These are phyloP conservation scores for Lasioglossum baleicum DNA, from an alignment of 1,140 invertebrate genomes.

Conservation along the genomic window DNA sequence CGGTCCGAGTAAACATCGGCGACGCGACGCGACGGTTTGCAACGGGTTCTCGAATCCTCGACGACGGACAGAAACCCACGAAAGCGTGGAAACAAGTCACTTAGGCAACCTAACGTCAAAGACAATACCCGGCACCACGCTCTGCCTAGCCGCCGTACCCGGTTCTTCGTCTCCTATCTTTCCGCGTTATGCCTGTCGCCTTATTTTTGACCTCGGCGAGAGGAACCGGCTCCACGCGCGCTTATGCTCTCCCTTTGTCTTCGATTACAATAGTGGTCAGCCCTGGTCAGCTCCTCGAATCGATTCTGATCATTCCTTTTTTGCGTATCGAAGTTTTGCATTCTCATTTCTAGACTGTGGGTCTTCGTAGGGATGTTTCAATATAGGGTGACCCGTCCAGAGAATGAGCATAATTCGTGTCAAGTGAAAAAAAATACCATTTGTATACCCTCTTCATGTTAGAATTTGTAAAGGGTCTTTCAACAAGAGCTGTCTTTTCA, in stretches of 20 bases:
- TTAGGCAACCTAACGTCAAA: constrained; percentile 73
- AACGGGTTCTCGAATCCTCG: not conserved
- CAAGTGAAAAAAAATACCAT: too few species aligned
- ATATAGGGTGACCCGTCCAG: too few species aligned
- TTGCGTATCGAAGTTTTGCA: too few species aligned
- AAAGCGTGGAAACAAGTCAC: constrained; percentile 79
- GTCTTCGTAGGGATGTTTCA: too few species aligned
- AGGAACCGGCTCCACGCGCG: not conserved
- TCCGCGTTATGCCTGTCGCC: constrained; percentile 60
- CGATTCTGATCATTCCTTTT: not conserved
- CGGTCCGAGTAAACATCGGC: not conserved
- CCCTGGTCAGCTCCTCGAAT: not conserved
- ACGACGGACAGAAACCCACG: constrained; percentile 66
- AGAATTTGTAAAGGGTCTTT: too few species aligned
- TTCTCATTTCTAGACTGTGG: too few species aligned
- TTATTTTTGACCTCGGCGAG: constrained; percentile 61
- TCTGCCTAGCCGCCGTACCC: constrained; percentile 67
- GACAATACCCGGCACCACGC: constrained; percentile 78
- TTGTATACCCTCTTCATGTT: too few species aligned
- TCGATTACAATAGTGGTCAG: constrained; percentile 13
- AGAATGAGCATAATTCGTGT: too few species aligned
- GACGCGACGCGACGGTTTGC: not conserved
- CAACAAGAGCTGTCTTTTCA: too few species aligned
- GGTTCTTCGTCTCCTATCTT: constrained; percentile 47
- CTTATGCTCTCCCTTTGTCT: constrained; percentile 34